Conservation (phyloP, 2,888 invertebrate species). For the Germaria angustata region DNA sequence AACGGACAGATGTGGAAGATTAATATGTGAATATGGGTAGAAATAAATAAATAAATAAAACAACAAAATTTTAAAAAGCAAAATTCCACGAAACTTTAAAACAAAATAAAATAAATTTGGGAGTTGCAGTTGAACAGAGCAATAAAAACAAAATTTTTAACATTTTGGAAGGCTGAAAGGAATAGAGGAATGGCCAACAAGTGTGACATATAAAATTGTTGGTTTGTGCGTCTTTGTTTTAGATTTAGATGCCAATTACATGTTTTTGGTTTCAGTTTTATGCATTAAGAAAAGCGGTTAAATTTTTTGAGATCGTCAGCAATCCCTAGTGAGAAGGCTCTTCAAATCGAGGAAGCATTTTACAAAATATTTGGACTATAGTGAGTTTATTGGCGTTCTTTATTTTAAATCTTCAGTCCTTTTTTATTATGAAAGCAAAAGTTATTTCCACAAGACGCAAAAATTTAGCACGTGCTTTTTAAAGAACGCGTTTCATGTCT, state of each 20-base stretch:
- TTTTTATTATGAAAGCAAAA: too few relatives aligned
- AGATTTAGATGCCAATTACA: too few relatives aligned
- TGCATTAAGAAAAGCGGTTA: too few relatives aligned
- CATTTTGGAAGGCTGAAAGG: constrained; percentile 23
- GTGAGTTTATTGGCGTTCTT: too few relatives aligned
- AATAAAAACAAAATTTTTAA: constrained; percentile 31
- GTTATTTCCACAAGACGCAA: too few relatives aligned
- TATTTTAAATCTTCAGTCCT: too few relatives aligned
- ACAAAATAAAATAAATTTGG: constrained; percentile 8
- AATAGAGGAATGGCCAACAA: constrained; percentile 4
- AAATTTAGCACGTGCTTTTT: too few relatives aligned
- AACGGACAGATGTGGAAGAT: constrained; percentile 64
- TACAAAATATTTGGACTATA: too few relatives aligned
- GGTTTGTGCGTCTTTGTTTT: neutral
- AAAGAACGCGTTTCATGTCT: too few relatives aligned
- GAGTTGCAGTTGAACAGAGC: neutral
- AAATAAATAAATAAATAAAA: neutral
- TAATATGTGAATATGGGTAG: constrained; percentile 54
- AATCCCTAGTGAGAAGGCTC: too few relatives aligned
- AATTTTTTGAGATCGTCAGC: too few relatives aligned
- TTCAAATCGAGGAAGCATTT: too few relatives aligned
- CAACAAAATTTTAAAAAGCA: neutral
- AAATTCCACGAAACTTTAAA: constrained; percentile 11
- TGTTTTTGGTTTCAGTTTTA: neutral
- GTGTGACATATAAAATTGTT: constrained; percentile 1